phyloP scores from a whole-genome alignment of 1,140 invertebrate genomes.

The Heliconius eleuchia region DNA sequence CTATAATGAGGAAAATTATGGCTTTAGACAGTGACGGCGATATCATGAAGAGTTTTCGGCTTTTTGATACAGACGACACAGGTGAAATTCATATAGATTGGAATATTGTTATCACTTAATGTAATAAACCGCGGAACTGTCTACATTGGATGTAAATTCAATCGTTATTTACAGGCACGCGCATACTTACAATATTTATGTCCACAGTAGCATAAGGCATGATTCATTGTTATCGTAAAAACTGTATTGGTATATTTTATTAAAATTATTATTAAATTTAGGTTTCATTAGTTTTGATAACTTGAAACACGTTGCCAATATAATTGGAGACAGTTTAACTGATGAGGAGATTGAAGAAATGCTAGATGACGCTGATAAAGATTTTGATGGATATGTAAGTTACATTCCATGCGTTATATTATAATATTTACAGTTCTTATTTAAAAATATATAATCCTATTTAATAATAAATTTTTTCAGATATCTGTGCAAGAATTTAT shows the following conservation, averaged over 20 bases:
- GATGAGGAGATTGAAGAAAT: conserved; percentile 79
- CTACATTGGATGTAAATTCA: too few species aligned
- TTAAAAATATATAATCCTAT: conserved; percentile 6
- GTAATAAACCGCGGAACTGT: too few species aligned
- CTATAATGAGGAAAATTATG: conserved; percentile 74
- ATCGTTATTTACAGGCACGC: too few species aligned
- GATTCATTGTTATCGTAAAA: too few species aligned
- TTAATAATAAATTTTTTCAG: conserved; percentile 50
- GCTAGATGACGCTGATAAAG: conserved; percentile 76
- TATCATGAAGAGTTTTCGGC: conserved; percentile 73
- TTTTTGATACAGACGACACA: conserved; percentile 65
- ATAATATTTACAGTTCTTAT: not conserved
- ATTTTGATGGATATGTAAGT: conserved; percentile 70
- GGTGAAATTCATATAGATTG: conserved; percentile 14
- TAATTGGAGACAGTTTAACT: conserved; percentile 60
- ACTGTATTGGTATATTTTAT: not conserved
- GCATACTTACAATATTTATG: too few species aligned
- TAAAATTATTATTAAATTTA: conserved; percentile 28
- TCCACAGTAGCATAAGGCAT: too few species aligned
- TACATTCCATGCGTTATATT: conserved; percentile 20
- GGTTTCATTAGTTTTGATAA: conserved; percentile 72
- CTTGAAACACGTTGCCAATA: conserved; percentile 63
- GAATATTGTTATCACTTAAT: too few species aligned
- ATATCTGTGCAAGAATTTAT: conserved; percentile 69
- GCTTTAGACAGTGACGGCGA: conserved; percentile 65